Base-by-base conservation (phyloP, 2,797 vertebrate species). In the Garrulus glandarius region DNA sequence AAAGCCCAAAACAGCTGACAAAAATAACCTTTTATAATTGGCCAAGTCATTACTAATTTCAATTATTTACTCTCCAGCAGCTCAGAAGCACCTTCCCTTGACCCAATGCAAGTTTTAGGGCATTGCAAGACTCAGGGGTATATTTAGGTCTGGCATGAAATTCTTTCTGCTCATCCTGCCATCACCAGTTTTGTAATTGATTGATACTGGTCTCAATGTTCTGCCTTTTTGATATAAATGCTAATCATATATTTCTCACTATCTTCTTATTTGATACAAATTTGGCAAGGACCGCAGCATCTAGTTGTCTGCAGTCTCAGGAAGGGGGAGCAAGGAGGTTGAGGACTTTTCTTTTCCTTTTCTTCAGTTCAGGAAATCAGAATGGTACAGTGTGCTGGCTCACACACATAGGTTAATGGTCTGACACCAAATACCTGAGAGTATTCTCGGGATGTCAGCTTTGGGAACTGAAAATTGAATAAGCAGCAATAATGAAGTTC, bases 391-490 rank as follows among this genome's bases (percentile, higher is more conserved):
- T 30, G 49, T 60, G 57, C 76, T 71, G 64, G 69, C 60, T 90
- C 63, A 79, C 78, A 87, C 52, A 87, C 70, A 55, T 69, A 93
- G 87, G 92, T 95, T 95, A 94, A 92, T 88, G 88, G 79, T 80
- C 79, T 94, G 90, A 95, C 85, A 92, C 64, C 92, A 88, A 92
- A 95, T 93, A 88, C 85, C 92, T 71, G 41, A 64, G 88, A 93
- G 83, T 71, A 92, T 94, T 90, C 69, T 49, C 3, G 0, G 32
- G 43, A 80, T 29, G 69, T 71, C 76, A 60, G 56, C 76, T 84
- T 70, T 86, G 69, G 90, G 83, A 94, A 95, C 80, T 81, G 65
- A 88, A 95, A 94, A 94, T 77, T 90, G 90, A 93, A 86, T 93
- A 96, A 92, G 71, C 49, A 87, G 80, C 69, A 95, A 64, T 77